A percentile compares a stretch with the other conserved stretches of the same genome.
These are phyloP conservation scores for Euphonia xanthogaster DNA, from an alignment of 2,797 vertebrate genomes.

Conservation along the genomic window DNA sequence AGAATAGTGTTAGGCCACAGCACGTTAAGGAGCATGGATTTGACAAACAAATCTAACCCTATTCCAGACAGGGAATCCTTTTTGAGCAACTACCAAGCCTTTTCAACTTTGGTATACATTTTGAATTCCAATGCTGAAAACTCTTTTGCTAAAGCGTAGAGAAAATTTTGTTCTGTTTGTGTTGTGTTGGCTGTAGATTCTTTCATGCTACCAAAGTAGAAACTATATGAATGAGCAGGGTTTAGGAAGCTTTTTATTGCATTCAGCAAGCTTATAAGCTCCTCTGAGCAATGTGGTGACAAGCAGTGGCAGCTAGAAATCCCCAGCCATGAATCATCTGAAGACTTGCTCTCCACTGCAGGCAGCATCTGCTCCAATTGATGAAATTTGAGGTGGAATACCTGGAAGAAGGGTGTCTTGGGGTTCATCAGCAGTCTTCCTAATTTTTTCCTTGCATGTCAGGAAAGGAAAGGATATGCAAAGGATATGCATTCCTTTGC, in stretches of 20 bases:
- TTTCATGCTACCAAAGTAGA: neutral
- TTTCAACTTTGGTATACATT: neutral
- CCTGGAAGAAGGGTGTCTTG: neutral
- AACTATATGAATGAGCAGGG: neutral
- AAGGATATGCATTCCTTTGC: neutral
- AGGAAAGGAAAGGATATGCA: too few species aligned
- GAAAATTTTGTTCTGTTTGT: neutral
- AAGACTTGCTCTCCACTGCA: neutral
- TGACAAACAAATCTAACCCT: neutral
- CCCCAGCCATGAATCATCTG: neutral
- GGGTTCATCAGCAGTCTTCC: neutral
- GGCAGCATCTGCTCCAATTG: neutral
- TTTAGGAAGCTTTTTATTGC: slow-evolving; percentile 23
- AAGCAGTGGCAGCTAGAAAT: slow-evolving; percentile 3
- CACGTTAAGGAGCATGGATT: fast-evolving
- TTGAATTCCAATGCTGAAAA: neutral
- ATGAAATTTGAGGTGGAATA: neutral
- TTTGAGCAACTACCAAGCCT: neutral
- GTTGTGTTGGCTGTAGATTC: neutral
- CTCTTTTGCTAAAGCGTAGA: neutral
- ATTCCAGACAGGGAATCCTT: neutral
- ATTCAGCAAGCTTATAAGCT: neutral
- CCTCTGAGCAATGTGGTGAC: neutral
- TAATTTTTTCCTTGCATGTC: neutral
- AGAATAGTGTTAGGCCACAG: neutral